phyloP scores from a whole-genome alignment of 2,888 invertebrate species.

The Galerucella calmariensis region DNA sequence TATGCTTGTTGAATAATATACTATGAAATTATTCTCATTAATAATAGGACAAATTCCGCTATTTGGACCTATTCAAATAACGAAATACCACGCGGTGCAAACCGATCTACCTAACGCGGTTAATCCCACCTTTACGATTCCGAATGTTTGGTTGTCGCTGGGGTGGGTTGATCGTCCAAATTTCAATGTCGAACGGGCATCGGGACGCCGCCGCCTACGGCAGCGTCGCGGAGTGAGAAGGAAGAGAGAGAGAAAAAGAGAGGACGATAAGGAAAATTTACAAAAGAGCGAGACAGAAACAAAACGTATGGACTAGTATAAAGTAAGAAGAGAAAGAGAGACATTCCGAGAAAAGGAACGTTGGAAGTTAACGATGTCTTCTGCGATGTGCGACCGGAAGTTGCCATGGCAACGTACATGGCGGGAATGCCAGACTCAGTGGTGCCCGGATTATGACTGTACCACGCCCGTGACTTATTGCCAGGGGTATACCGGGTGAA shows the following conservation, averaged over 20 bases:
- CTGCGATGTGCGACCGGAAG: constrained; percentile 43
- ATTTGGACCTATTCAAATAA: not conserved
- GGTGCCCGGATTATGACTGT: constrained; percentile 50
- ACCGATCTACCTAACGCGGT: not conserved
- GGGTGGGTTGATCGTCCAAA: constrained; percentile 14
- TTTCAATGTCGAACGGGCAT: constrained; percentile 25
- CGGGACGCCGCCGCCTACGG: constrained; percentile 13
- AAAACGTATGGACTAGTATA: not conserved
- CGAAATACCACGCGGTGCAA: not conserved
- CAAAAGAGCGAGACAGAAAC: not conserved
- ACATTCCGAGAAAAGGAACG: constrained; percentile 16
- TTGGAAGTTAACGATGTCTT: constrained; percentile 38
- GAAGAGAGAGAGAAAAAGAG: not conserved
- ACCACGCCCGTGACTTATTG: constrained; percentile 40
- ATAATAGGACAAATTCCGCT: too few species aligned
- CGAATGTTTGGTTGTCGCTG: constrained; percentile 4
- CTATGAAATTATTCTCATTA: too few species aligned
- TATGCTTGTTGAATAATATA: too few species aligned
- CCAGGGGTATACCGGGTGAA: constrained; percentile 10
- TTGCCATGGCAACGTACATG: constrained; percentile 56
- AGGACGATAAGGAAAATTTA: not conserved
- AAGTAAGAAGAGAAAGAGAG: constrained; percentile 1
- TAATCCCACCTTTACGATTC: constrained; percentile 2
- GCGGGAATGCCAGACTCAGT: constrained; percentile 56
- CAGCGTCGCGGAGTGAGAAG: not conserved